These are phyloP conservation scores for Anthophora plumipes DNA, from an alignment of 2,888 invertebrate species.

Conservation along the genomic window DNA sequence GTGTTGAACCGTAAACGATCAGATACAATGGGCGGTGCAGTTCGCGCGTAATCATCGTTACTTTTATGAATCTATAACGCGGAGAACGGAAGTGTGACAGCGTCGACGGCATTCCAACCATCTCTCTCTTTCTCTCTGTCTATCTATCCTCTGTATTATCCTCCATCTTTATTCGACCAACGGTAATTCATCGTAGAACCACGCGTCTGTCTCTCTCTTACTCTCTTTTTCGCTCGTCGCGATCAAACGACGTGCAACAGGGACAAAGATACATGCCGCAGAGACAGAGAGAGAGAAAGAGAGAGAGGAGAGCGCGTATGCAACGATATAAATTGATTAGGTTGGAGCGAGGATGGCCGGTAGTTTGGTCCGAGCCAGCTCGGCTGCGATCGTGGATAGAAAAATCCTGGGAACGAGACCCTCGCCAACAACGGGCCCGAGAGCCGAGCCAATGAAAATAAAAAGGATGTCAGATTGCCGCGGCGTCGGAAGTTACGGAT, in stretches of 20 bases:
- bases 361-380: slow-evolving; percentile 72
- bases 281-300: neutral
- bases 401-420: slow-evolving; percentile 84
- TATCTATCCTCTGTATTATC: slow-evolving; percentile 42
- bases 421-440: slow-evolving; percentile 78
- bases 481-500: slow-evolving; percentile 85
- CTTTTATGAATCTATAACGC: slow-evolving; percentile 84
- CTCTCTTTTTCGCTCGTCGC: slow-evolving; percentile 47
- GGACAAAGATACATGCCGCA: neutral
- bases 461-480: slow-evolving; percentile 85
- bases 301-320: slow-evolving; percentile 51
- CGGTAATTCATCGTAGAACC: slow-evolving; percentile 65
- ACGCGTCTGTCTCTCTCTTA: slow-evolving; percentile 8
- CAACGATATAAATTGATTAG: slow-evolving; percentile 84
- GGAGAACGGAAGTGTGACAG: slow-evolving; percentile 82
- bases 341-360: slow-evolving; percentile 77
- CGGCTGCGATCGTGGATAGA: slow-evolving; percentile 79
- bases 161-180: slow-evolving; percentile 61
- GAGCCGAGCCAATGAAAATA: slow-evolving; percentile 83
- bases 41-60: slow-evolving; percentile 33
- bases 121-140: slow-evolving; percentile 43
- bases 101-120: slow-evolving; percentile 76
- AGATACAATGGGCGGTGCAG: slow-evolving; percentile 7
- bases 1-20: neutral
- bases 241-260: slow-evolving; percentile 22